Evolutionary conservation across 2,113 vertebrate genomes (phyloP).

Genomic region (Pangasianodon gigas): DNA sequence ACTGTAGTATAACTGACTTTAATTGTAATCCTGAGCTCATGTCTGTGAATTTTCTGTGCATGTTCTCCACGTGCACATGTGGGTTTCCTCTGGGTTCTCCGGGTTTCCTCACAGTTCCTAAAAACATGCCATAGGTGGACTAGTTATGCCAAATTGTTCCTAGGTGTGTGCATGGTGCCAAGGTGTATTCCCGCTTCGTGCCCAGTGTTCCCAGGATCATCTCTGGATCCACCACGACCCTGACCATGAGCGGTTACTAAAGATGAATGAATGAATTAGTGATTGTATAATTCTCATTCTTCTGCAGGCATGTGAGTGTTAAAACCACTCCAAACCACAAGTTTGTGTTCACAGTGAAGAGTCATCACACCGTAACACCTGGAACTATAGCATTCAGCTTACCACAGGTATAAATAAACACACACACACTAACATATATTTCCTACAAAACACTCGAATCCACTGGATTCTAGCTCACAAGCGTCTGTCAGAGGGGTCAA

Average conservation of each 20-base stretch:
- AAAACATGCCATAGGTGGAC: background rate
- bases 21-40: background rate
- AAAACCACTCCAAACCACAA: conserved; percentile 93
- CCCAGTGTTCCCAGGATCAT: background rate
- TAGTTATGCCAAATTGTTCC: background rate
- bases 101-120: background rate
- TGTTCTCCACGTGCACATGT: background rate
- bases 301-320: conserved; percentile 86
- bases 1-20: background rate
- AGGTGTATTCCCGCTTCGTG: background rate
- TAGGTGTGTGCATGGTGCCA: background rate
- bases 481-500: background rate
- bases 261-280: background rate
- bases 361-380: conserved; percentile 85
- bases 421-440: background rate
- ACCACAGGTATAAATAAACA: conserved; percentile 82
- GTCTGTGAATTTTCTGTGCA: background rate
- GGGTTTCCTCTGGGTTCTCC: background rate
- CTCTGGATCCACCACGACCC: background rate
- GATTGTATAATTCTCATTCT: background rate
- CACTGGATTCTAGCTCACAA: background rate
- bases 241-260: background rate
- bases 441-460: background rate
- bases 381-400: conserved; percentile 94
- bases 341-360: conserved; percentile 89